Evolutionary conservation across 2,888 invertebrate genomes (phyloP), one percentile per base, ranked within the genome.

Genomic region (Cremastobaeus sp.): DNA sequence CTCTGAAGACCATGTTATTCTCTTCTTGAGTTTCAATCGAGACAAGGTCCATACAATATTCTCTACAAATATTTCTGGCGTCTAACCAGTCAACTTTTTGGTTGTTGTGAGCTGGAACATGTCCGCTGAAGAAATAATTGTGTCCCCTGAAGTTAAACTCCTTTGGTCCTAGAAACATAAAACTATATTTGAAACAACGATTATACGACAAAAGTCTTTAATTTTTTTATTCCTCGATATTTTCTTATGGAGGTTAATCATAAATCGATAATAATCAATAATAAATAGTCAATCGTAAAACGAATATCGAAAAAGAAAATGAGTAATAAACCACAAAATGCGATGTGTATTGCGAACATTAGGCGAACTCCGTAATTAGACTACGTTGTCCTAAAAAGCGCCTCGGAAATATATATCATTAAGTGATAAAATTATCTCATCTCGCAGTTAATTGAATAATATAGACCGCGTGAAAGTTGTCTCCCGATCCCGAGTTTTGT

Each of bases 1-100:
- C 91, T 88, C 93, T 93, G 92, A 94, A 95, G 88, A 96, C 92
- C 83, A 96, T 92, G 88, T 96, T 95, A 86, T 96, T 96, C 88
- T 96, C 95, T 86, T 95, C 95, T 88, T 96, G 95, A 8, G 94
- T 94, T 88, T 96, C 96, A 88, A 96, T 90, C 14, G 95, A 95
- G 45, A 96, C 93, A 80, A 96, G 91, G 88, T 96, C 96, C 96
- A 96, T 96, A 89, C 96, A 96, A 89, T 96, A 96, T 88, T 96
- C 95, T 78, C 96, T 91, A 90, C 96, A 96, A 83, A 95, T 91
- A 88, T 96, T 96, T 82, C 96, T 93, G 18, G 95, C 96, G 82
- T 96, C 96, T 79, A 96, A 88, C 96, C 96, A 96, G 88, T 96
- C 96, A 48, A 95, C 92, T 89, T 94, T 95, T 87, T 92, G 92